A percentile compares a stretch with the other conserved stretches of the same genome.
phyloP scores from a whole-genome alignment of 2,888 invertebrate species.

The Hipparchia sbordonii region DNA sequence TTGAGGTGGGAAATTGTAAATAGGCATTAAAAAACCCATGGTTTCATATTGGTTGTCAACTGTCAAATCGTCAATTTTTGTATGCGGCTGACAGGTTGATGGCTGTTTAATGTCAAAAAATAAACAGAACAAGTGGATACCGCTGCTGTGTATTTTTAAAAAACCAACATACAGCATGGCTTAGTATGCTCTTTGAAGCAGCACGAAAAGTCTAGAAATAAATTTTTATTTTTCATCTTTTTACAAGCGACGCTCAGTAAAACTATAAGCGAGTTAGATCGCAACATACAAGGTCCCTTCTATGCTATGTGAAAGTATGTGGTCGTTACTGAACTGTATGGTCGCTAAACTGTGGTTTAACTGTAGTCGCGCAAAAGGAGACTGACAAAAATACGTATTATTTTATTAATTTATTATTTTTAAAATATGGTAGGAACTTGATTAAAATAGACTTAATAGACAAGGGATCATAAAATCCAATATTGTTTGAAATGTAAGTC shows the following conservation, averaged over 20 bases:
- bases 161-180: too few relatives aligned
- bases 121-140: too few relatives aligned
- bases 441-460: neutral
- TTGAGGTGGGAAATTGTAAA: too few relatives aligned
- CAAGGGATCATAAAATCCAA: neutral
- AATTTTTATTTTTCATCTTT: too few relatives aligned
- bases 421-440: neutral
- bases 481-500: neutral
- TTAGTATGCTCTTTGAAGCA: too few relatives aligned
- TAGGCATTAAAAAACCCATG: too few relatives aligned
- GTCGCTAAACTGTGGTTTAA: constrained; percentile 1
- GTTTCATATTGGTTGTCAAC: neutral
- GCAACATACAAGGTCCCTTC: neutral
- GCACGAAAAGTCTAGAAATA: too few relatives aligned
- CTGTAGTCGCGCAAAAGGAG: constrained; percentile 18
- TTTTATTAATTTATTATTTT: constrained; percentile 3
- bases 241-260: neutral
- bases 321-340: neutral
- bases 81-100: neutral
- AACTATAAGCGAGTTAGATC: neutral
- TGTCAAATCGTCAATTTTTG: neutral
- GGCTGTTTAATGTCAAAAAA: neutral
- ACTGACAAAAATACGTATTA: neutral
- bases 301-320: neutral
- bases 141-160: too few relatives aligned